Evolutionary conservation across 2,888 invertebrate species (phyloP).

Genomic region (Zhuqinia jingwanae): DNA sequence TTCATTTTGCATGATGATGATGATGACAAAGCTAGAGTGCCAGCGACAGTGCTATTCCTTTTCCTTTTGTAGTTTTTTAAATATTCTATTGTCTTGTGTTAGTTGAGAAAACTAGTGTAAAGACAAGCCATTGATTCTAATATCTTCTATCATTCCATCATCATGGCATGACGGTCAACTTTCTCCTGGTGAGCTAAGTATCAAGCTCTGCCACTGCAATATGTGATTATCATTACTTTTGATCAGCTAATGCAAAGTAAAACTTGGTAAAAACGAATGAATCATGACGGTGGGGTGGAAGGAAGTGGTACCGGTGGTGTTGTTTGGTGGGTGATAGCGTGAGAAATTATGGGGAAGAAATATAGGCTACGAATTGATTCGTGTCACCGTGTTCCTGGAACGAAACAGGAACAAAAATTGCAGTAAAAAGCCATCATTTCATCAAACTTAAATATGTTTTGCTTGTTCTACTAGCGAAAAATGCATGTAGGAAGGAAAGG

Average conservation of each 20-base stretch:
- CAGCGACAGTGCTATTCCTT: no score
- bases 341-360: conserved; percentile 54
- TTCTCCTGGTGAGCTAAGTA: neutral
- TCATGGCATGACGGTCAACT: conserved; percentile 20
- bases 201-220: neutral
- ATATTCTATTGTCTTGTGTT: no score
- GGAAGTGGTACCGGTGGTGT: neutral
- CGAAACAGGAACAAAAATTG: conserved; percentile 40
- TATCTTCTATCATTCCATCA: neutral
- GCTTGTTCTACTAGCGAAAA: conserved; percentile 8
- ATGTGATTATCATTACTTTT: conserved; percentile 28
- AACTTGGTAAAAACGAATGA: neutral
- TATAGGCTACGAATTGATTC: conserved; percentile 74
- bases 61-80: no score
- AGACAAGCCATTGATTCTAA: neutral
- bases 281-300: conserved; percentile 3
- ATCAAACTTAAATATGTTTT: conserved; percentile 9
- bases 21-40: no score
- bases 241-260: conserved; percentile 18
- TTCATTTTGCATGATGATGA: no score
- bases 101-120: no score
- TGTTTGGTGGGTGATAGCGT: conserved; percentile 48
- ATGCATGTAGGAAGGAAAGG: neutral
- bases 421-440: conserved; percentile 22
- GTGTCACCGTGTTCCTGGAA: conserved; percentile 76